Base-by-base conservation (phyloP, 2,797 vertebrate genomes). In the Manis crassicaudata region DNA sequence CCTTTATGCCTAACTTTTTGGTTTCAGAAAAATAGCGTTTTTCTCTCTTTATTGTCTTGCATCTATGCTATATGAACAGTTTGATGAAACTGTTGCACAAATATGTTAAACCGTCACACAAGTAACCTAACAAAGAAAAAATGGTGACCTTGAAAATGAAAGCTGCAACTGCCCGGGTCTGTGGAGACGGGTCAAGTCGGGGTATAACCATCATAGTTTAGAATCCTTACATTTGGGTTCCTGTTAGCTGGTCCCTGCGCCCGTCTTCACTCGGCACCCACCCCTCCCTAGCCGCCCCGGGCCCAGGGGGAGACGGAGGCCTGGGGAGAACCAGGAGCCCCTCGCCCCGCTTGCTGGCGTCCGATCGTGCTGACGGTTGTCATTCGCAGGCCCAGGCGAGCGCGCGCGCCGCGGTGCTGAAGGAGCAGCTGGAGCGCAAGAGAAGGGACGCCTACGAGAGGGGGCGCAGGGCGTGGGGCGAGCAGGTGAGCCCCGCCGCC, bases 391-490 rank as follows among this genome's bases (percentile, higher is more conserved):
- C 99, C 81, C 99, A 99, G 97, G 99, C 99, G 75, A 99, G 99
- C 76, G 98, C 99, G 50, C 99, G 99, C 93, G 99, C 99, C 81
- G 99, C 99, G 54, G 97, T 99, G 32, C 97, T 99, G 72, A 99
- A 99, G 97, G 99, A 99, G 90, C 99, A 99, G 75, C 98, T 99
- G 13, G 99, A 99, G 97, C 99, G 98, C 90, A 99, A 99, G 98
- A 99, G 99, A 97, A 99, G 98, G 97, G 99, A 99, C 98, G 99
- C 99, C 0, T 98, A 99, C 54, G 99, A 99, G 97, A 99, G 99
- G 97, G 99, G 99, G 81, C 99, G 99, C 98, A 99, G 93, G 98
- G 99, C 98, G 6, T 99, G 99, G 99, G 99, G 99, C 97, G 99
- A 99, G 27, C 99, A 99, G 73, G 99, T 99, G 98, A 98, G 98